Evolutionary conservation across 2,113 vertebrate genomes (phyloP).

Genomic region (Oryzias curvinotus): DNA sequence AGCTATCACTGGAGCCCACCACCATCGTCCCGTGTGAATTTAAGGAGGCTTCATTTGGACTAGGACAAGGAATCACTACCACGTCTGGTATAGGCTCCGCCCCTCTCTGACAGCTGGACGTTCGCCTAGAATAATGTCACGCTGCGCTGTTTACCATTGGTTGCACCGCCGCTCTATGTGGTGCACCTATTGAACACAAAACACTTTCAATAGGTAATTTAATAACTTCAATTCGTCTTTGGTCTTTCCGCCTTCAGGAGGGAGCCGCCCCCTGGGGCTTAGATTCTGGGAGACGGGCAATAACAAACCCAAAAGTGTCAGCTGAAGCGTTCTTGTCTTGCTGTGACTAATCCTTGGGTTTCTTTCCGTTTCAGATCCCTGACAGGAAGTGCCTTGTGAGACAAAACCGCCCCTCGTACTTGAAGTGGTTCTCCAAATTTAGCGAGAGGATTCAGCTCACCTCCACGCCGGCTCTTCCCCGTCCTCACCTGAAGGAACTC

Average conservation of each 20-base stretch:
- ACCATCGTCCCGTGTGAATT: slow-evolving; percentile 16
- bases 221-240: no score
- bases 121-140: slow-evolving; percentile 81
- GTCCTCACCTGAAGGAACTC: slow-evolving; percentile 55
- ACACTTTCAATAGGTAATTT: no score
- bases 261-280: slow-evolving; percentile 48
- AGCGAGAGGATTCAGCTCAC: slow-evolving; percentile 71
- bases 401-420: slow-evolving; percentile 68
- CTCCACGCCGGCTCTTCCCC: slow-evolving; percentile 45
- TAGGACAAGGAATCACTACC: slow-evolving; percentile 77
- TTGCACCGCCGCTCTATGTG: slow-evolving; percentile 53
- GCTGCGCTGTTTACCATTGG: slow-evolving; percentile 72
- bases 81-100: slow-evolving; percentile 80
- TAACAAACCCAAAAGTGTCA: slow-evolving; percentile 14
- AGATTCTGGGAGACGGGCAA: slow-evolving; percentile 36
- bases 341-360: background rate
- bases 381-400: slow-evolving; percentile 88
- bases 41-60: slow-evolving; percentile 68
- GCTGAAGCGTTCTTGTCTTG: background rate
- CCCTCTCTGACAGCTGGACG: slow-evolving; percentile 79
- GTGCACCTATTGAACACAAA: slow-evolving; percentile 1
- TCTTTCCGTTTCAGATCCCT: slow-evolving; percentile 73
- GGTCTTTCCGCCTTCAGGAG: no score
- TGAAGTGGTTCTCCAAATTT: slow-evolving; percentile 64
- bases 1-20: background rate